Evolutionary conservation across 1,140 invertebrate species (phyloP).

Genomic region (Tetranychus urticae): DNA sequence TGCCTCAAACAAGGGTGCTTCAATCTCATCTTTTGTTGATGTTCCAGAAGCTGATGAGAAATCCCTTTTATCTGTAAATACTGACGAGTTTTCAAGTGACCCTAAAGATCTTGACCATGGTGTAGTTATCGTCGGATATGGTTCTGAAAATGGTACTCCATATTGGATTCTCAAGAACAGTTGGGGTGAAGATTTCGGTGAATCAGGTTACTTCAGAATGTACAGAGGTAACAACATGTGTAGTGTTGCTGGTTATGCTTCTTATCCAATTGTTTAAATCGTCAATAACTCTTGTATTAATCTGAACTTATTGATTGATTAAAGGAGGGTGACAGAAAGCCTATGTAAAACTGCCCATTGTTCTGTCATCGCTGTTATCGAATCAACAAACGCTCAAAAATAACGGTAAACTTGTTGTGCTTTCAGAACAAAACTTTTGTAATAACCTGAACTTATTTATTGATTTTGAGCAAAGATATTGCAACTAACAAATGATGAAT

Average conservation of each 20-base stretch:
- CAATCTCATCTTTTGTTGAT: constrained; percentile 24
- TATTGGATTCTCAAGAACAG: constrained; percentile 29
- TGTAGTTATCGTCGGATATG: constrained; percentile 24
- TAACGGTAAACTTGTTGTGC: constrained; percentile 54
- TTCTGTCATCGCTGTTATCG: neutral
- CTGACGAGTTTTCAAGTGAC: neutral
- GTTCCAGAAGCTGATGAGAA: constrained; percentile 20
- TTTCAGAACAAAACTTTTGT: too few relatives aligned
- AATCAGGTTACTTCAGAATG: constrained; percentile 62
- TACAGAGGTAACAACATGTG: constrained; percentile 67
- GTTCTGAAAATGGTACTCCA: constrained; percentile 15
- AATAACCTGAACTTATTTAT: too few relatives aligned
- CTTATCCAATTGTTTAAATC: constrained; percentile 21
- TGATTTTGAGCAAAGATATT: too few relatives aligned
- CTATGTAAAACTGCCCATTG: too few relatives aligned
- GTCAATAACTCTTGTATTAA: too few relatives aligned
- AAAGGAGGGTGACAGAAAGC: too few relatives aligned
- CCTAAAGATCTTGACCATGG: constrained; percentile 20
- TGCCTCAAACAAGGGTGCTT: constrained; percentile 26
- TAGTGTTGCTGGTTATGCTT: constrained; percentile 54
- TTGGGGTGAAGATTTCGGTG: constrained; percentile 31
- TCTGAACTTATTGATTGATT: too few relatives aligned
- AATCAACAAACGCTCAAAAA: constrained; percentile 67
- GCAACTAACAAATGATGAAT: too few relatives aligned
- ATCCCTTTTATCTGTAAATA: constrained; percentile 15